phyloP scores from a whole-genome alignment of 2,113 vertebrate genomes.

The Engystomops pustulosus region DNA sequence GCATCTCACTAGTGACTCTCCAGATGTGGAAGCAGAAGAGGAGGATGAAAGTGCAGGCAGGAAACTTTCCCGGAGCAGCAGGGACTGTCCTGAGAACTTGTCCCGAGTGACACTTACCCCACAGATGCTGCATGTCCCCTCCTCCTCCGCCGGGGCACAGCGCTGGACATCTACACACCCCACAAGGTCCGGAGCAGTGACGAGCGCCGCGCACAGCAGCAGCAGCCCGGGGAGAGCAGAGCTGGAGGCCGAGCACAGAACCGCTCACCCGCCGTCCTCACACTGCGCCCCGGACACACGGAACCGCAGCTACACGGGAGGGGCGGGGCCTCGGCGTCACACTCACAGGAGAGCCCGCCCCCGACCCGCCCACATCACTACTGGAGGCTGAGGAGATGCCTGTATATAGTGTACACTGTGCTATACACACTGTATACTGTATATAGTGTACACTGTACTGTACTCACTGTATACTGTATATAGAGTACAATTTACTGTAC shows the following conservation, averaged over 20 bases:
- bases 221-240: background rate
- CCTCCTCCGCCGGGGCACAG: background rate
- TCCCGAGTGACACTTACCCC: background rate
- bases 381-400: background rate
- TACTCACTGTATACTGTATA: background rate
- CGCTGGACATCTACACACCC: slow-evolving; percentile 3
- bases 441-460: no score
- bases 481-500: background rate
- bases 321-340: slow-evolving; percentile 55
- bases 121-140: slow-evolving; percentile 5
- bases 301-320: background rate
- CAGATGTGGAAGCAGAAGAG: background rate
- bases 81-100: background rate
- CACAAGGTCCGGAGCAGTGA: background rate
- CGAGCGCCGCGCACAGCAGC: background rate
- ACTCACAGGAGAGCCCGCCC: slow-evolving; percentile 61
- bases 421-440: no score
- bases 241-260: background rate
- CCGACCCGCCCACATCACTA: background rate
- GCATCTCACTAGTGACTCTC: background rate
- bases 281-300: slow-evolving; percentile 40
- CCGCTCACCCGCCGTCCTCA: slow-evolving; percentile 53
- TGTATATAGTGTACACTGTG: no score
- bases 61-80: background rate
- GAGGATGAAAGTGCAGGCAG: no score